Conservation (phyloP, 2,113 vertebrate genomes). For the Conger conger region DNA sequence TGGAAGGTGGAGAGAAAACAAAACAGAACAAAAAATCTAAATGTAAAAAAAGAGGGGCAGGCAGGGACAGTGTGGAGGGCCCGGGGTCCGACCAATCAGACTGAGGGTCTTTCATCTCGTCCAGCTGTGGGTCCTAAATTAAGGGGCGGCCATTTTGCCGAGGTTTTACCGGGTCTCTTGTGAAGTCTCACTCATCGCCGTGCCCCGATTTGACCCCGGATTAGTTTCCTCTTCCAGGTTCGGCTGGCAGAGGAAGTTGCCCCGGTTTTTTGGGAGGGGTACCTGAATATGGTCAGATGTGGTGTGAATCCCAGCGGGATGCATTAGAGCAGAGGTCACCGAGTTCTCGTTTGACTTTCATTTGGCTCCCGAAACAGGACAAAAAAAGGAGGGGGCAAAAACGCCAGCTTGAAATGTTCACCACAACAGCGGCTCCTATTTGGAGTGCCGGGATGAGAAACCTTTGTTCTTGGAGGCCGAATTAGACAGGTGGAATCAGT, state of each 20-base stretch:
- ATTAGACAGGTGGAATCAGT: conserved; percentile 33
- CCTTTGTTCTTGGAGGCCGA: conserved; percentile 23
- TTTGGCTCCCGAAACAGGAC: not conserved
- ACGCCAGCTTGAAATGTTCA: conserved; percentile 58
- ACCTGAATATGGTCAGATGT: conserved; percentile 60
- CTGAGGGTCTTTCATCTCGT: conserved; percentile 42
- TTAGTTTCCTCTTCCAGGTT: conserved; percentile 71
- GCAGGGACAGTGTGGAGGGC: conserved; percentile 9
- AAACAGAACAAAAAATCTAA: conserved; percentile 38
- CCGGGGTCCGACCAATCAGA: conserved; percentile 9
- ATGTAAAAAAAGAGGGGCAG: not conserved
- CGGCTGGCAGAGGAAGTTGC: conserved; percentile 58
- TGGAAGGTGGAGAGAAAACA: conserved; percentile 36
- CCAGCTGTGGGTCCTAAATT: conserved; percentile 72
- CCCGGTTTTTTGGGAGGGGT: conserved; percentile 16
- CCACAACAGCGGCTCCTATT: conserved; percentile 44
- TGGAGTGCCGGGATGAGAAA: conserved; percentile 43
- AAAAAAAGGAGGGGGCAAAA: too few species aligned
- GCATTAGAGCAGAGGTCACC: conserved; percentile 38
- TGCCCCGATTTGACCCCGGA: conserved; percentile 67
- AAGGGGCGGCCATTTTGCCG: conserved; percentile 39
- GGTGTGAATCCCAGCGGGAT: conserved; percentile 54
- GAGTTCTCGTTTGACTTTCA: conserved; percentile 32
- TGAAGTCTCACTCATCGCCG: conserved; percentile 68
- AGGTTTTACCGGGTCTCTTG: conserved; percentile 50